A percentile compares a stretch with the other conserved stretches of the same genome.
These are phyloP conservation scores for Odontomyia ornata DNA, from an alignment of 2,888 invertebrate genomes.

Conservation along the genomic window DNA sequence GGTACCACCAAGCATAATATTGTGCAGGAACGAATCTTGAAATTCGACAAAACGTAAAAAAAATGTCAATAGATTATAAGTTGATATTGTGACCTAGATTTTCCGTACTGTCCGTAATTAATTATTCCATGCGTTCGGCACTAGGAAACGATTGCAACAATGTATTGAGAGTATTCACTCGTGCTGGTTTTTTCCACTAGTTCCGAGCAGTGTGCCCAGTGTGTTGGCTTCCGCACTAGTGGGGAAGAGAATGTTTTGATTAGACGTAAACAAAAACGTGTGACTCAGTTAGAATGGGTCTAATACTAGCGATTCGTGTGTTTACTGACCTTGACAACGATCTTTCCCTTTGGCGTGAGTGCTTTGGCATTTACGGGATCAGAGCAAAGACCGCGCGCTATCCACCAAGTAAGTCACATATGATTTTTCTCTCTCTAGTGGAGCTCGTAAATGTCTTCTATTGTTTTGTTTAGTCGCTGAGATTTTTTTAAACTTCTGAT, in stretches of 20 bases:
- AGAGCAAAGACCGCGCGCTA: too few species aligned
- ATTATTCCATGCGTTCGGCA: too few species aligned
- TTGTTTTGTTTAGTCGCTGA: too few species aligned
- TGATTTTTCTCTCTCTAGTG: too few species aligned
- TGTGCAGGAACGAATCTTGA: neutral
- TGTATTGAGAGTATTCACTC: too few species aligned
- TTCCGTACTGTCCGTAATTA: too few species aligned
- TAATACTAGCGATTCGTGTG: neutral
- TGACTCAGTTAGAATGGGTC: constrained; percentile 3
- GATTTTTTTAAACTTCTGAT: too few species aligned
- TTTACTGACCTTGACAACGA: constrained; percentile 39
- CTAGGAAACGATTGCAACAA: too few species aligned
- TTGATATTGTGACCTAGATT: neutral
- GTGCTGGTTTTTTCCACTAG: neutral
- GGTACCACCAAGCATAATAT: neutral
- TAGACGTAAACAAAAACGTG: constrained; percentile 23
- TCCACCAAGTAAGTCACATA: too few species aligned
- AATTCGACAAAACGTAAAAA: neutral
- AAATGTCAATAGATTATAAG: neutral
- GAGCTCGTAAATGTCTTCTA: too few species aligned
- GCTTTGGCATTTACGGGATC: too few species aligned
- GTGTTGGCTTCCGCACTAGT: neutral
- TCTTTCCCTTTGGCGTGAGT: constrained; percentile 12
- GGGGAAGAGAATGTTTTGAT: neutral
- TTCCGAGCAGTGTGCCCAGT: neutral